Evolutionary conservation across 2,797 vertebrate genomes (phyloP).

Genomic region (Okamejei kenojei): DNA sequence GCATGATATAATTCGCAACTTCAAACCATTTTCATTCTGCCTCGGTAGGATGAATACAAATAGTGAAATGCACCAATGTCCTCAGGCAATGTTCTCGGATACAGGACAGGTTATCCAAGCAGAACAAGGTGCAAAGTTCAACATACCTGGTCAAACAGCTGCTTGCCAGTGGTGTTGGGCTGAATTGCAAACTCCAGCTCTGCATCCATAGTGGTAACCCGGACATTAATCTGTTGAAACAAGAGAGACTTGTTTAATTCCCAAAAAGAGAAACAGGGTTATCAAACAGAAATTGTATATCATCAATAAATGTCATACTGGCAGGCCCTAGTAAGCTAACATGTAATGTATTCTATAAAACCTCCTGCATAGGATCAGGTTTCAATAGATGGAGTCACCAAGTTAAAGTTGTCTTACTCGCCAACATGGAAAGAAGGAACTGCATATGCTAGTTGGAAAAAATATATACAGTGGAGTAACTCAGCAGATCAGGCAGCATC

Average conservation of each 20-base stretch:
- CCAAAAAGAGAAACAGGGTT: neutral
- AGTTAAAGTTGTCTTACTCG: neutral
- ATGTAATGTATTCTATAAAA: neutral
- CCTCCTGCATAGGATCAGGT: neutral
- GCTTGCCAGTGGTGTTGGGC: conserved; percentile 92
- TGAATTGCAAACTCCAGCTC: conserved; percentile 98
- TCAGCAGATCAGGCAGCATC: too few species aligned
- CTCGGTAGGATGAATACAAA: too few species aligned
- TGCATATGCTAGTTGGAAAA: too few species aligned
- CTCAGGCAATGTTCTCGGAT: too few species aligned
- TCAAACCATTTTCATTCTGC: too few species aligned
- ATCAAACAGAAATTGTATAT: neutral
- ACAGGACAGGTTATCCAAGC: neutral
- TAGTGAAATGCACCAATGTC: too few species aligned
- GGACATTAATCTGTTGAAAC: conserved; percentile 77
- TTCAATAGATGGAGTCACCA: neutral
- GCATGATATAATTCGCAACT: too few species aligned
- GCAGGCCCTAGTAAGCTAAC: neutral
- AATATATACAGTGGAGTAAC: too few species aligned
- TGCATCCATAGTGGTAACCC: conserved; percentile 94
- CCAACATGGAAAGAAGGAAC: too few species aligned
- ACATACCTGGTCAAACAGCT: conserved; percentile 93
- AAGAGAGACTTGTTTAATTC: neutral
- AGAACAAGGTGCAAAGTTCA: neutral
- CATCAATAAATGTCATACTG: neutral